Evolutionary conservation across 2,888 invertebrate genomes (phyloP).

Genomic region (Ophion slaviceki): DNA sequence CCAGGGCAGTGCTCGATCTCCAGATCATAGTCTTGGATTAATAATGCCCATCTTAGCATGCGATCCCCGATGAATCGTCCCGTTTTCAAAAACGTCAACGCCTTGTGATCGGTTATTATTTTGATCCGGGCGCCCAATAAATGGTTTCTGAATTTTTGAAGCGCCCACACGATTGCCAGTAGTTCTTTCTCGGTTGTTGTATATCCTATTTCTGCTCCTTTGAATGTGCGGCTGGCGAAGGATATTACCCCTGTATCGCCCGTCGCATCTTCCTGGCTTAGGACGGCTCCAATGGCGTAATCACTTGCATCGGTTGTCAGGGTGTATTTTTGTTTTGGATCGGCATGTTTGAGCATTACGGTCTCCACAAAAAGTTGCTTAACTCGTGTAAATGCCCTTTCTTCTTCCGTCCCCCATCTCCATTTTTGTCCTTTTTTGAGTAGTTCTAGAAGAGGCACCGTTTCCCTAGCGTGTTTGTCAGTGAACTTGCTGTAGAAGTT

Average conservation of each 20-base stretch:
- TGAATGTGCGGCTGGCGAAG: too few species aligned
- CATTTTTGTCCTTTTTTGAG: too few species aligned
- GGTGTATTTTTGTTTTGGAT: not conserved
- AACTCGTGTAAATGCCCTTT: not conserved
- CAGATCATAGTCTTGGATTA: not conserved
- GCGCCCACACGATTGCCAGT: constrained; percentile 3
- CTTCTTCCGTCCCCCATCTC: too few species aligned
- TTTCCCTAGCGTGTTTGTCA: too few species aligned
- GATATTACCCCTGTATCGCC: too few species aligned
- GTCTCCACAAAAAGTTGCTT: not conserved
- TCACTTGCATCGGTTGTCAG: too few species aligned
- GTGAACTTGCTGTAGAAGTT: too few species aligned
- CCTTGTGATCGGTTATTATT: not conserved
- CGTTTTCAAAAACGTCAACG: constrained; percentile 14
- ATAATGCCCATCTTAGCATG: not conserved
- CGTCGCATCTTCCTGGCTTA: too few species aligned
- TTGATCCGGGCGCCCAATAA: not conserved
- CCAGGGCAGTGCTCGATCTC: constrained; percentile 31
- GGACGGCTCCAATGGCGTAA: too few species aligned
- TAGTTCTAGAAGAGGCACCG: too few species aligned
- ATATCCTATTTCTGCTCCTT: not conserved
- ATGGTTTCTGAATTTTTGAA: constrained; percentile 5
- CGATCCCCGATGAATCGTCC: not conserved
- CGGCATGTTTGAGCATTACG: not conserved
- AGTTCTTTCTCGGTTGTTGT: constrained; percentile 17